Evolutionary conservation across 2,888 invertebrate species (phyloP).

Genomic region (Drosophila macrospina): DNA sequence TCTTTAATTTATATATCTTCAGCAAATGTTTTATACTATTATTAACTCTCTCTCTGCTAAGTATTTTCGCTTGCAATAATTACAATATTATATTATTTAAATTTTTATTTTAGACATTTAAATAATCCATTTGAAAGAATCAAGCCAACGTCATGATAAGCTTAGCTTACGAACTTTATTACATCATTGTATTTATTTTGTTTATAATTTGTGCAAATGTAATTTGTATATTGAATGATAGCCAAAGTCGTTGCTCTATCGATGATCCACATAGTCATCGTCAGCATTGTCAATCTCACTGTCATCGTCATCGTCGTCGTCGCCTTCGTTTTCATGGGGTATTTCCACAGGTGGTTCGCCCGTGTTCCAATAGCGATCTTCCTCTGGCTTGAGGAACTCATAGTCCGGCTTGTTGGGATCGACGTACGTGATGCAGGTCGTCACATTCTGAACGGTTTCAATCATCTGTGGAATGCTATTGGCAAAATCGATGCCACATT

Average conservation of each 20-base stretch:
- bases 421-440: slow-evolving; percentile 68
- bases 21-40: no score
- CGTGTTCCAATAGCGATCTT: slow-evolving; percentile 71
- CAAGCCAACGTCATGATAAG: slow-evolving; percentile 1
- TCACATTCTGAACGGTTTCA: slow-evolving; percentile 70
- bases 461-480: slow-evolving; percentile 71
- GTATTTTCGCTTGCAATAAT: no score
- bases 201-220: slow-evolving; percentile 26
- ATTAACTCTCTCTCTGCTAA: no score
- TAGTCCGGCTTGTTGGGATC: slow-evolving; percentile 61
- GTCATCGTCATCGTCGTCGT: slow-evolving; percentile 19
- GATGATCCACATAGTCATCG: slow-evolving; percentile 65
- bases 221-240: slow-evolving; percentile 21
- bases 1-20: no score
- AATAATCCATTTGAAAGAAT: no score
- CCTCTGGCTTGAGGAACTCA: slow-evolving; percentile 73
- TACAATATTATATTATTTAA: no score
- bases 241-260: slow-evolving; percentile 36
- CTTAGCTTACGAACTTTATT: slow-evolving; percentile 18
- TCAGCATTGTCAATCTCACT: slow-evolving; percentile 25
- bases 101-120: no score
- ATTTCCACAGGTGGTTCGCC: slow-evolving; percentile 53
- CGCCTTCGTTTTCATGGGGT: slow-evolving; percentile 51
- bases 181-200: slow-evolving; percentile 28
- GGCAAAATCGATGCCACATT: slow-evolving; percentile 64